Base-by-base conservation (phyloP, 2,888 invertebrate species). In the Teinopalpus imperialis region DNA sequence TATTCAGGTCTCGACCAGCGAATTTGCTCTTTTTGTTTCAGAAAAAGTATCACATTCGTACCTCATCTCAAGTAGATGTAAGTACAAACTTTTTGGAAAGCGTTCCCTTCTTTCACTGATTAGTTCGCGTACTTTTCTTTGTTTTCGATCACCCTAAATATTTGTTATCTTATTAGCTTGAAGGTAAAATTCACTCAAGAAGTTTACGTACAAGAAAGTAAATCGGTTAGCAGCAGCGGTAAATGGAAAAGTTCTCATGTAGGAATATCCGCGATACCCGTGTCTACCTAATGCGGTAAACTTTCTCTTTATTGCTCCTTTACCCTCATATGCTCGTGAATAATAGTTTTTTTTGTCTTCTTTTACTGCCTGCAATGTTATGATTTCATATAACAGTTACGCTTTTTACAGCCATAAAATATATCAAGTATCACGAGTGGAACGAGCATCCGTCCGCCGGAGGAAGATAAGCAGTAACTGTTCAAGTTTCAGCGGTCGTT, bases 401-500 rank as follows among this genome's bases (percentile, higher is more conserved):
- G 31, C 36, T 32, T 45, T 54, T 53, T 43, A 43, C 40, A 51
- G 42, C 48, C 52, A 43, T 56, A 52, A 59, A 57, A 52, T 49
- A 51, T 53, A 41, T 51, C 43, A 51, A 56, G 47, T 45, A 52
- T 52, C 48, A 49, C 51, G 54, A 58, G 56, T 54, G 49, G 53
- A 57, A 56, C 56, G 57, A 54, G 55, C 61, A 59, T 60, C 58
- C 61, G 61, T 61, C 59, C 61, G 64, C 59, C 53, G 51, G 56
- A 58, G 54, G 59, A 64, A 72, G 71, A 74, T 72, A 77, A 71
- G 63, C 66, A 64, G 66, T 69, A 72, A 72, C 67, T 63, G 66
- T 69, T 69, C 59, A 66, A 71, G 68, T 71, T 69, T 69, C 65
- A 61, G 58, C 62, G 59, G 63, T 69, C 63, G 54, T 66, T 73